Conservation (phyloP, 92 coral and sea anemone species). For the Galaxea fascicularis region DNA sequence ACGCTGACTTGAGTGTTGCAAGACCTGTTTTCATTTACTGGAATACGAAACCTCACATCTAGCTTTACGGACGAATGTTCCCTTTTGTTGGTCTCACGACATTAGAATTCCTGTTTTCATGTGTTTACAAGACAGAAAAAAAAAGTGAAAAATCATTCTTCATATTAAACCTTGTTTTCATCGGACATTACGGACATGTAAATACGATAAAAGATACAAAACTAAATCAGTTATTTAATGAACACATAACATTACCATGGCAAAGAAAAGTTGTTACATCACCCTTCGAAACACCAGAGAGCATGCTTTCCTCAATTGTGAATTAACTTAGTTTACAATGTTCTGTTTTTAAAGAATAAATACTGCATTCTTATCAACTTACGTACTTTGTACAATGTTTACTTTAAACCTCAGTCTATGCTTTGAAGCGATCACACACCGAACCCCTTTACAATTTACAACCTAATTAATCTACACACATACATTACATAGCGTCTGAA, state of each 20-base stretch:
- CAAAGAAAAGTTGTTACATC: background rate
- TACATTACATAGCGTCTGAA: background rate
- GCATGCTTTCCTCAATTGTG: background rate
- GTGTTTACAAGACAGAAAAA: background rate
- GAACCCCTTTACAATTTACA: background rate
- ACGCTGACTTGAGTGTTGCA: background rate
- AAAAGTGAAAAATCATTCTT: background rate
- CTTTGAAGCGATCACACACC: background rate
- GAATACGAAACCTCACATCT: background rate
- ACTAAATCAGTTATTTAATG: background rate
- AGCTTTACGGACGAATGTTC: background rate
- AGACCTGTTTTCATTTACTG: background rate
- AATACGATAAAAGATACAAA: background rate
- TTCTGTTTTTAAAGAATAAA: background rate
- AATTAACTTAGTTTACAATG: constrained; percentile 13
- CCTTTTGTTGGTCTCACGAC: background rate
- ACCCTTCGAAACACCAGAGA: background rate
- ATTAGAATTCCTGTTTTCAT: background rate
- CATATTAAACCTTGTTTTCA: background rate
- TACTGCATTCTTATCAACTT: background rate
- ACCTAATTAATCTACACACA: background rate
- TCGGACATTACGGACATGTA: background rate
- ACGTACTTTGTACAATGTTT: constrained; percentile 25
- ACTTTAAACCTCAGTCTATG: constrained; percentile 1
- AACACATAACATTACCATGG: background rate